These are phyloP conservation scores for Platichthys stellatus DNA, from an alignment of 2,113 vertebrate genomes.

Conservation along the genomic window DNA sequence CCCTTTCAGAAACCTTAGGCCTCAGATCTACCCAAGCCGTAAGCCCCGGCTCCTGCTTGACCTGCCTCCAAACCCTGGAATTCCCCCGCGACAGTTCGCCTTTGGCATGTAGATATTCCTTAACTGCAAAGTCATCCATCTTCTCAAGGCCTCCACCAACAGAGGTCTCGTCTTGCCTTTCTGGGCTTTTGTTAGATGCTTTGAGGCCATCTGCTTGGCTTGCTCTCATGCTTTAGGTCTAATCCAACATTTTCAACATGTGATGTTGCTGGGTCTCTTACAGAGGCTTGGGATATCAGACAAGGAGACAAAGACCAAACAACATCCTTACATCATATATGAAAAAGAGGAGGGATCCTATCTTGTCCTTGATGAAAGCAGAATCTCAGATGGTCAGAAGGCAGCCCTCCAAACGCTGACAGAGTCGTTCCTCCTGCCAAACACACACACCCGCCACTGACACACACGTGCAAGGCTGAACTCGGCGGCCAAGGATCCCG, in stretches of 20 bases:
- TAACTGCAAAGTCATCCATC: slow-evolving; percentile 42
- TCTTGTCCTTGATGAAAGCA: slow-evolving; percentile 44
- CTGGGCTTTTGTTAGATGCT: slow-evolving; percentile 14
- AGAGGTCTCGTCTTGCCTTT: slow-evolving; percentile 6
- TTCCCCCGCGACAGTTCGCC: slow-evolving; percentile 49
- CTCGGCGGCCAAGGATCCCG: slow-evolving; percentile 16
- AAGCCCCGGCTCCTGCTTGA: slow-evolving; percentile 31
- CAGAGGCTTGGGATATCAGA: slow-evolving; percentile 14
- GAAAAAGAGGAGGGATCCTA: slow-evolving; percentile 10
- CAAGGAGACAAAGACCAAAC: slow-evolving; percentile 7
- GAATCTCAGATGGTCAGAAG: slow-evolving; percentile 48
- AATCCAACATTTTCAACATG: background rate
- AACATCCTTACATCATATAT: slow-evolving; percentile 3
- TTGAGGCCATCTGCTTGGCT: slow-evolving; percentile 14
- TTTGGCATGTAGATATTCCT: slow-evolving; percentile 41
- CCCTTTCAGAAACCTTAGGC: slow-evolving; percentile 53
- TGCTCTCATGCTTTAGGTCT: background rate
- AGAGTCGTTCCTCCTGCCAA: slow-evolving; percentile 44
- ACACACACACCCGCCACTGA: slow-evolving; percentile 25
- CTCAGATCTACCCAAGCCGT: slow-evolving; percentile 38
- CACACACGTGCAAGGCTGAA: slow-evolving; percentile 11
- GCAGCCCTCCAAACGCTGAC: slow-evolving; percentile 46
- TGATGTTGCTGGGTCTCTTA: background rate
- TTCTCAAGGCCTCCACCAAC: slow-evolving; percentile 13
- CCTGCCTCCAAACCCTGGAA: slow-evolving; percentile 53